These are phyloP conservation scores for Microtus pennsylvanicus DNA, from an alignment of 2,113 vertebrate species.

Conservation along the genomic window DNA sequence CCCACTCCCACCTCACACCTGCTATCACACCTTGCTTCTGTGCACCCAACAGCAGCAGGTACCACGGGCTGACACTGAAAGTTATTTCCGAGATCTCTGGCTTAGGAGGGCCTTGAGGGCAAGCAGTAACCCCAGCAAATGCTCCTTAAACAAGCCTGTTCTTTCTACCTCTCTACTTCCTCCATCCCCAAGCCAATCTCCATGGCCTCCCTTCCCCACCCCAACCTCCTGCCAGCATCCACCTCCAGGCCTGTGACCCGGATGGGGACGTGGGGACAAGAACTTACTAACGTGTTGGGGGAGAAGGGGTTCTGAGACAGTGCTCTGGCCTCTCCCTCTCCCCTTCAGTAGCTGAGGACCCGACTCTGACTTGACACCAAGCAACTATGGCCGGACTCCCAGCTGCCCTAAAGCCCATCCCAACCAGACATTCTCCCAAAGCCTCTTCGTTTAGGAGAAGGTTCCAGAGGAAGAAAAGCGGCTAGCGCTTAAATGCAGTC, in stretches of 20 bases:
- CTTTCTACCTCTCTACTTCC: not conserved
- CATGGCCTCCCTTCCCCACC: not conserved
- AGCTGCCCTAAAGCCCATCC: not conserved
- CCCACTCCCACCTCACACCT: not conserved
- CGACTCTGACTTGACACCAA: not conserved
- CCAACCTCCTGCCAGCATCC: not conserved
- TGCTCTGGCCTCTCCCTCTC: not conserved
- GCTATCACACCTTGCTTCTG: slow-evolving; percentile 6
- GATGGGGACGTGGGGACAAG: not conserved
- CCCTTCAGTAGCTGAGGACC: not conserved
- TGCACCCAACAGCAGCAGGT: not conserved
- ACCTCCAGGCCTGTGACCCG: not conserved
- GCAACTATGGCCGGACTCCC: not conserved
- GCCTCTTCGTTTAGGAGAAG: not conserved
- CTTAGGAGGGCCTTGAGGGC: not conserved
- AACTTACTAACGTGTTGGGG: not conserved
- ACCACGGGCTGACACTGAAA: not conserved
- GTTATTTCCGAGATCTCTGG: slow-evolving; percentile 40
- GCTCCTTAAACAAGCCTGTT: slow-evolving; percentile 31
- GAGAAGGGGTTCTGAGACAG: not conserved
- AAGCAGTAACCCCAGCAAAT: not conserved
- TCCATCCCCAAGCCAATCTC: not conserved
- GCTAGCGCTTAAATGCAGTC: not conserved
- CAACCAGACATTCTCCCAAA: not conserved
- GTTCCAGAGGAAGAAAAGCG: not conserved